Percentiles rank a stretch among this genome's conserved stretches.
Evolutionary conservation across 2,797 vertebrate genomes (phyloP).

Genomic region (Lithobates pipiens): DNA sequence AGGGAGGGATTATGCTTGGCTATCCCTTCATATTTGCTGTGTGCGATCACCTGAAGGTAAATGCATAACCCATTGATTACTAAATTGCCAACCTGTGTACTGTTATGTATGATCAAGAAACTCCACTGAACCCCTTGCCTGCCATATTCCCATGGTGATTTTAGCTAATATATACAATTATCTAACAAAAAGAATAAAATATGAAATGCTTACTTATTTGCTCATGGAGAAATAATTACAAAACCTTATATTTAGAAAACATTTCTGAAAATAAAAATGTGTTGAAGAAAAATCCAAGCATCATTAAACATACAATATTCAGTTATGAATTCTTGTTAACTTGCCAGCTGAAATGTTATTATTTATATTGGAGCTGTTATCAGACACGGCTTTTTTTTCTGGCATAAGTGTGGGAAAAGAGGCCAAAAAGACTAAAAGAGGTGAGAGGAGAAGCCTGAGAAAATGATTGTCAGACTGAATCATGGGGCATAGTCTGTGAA

Average conservation of each 20-base stretch:
- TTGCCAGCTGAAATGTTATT: slow-evolving; percentile 2
- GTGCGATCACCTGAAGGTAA: no score
- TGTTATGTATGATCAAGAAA: no score
- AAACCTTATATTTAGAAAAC: neutral
- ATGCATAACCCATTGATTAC: no score
- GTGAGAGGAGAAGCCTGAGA: slow-evolving; percentile 18
- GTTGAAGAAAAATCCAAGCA: neutral
- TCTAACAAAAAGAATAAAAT: no score
- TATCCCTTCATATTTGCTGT: no score
- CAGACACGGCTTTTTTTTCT: slow-evolving; percentile 24
- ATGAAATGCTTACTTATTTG: neutral
- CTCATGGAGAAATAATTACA: neutral
- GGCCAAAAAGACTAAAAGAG: neutral
- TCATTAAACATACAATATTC: slow-evolving; percentile 14
- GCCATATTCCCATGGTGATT: neutral
- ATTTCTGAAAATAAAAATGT: neutral
- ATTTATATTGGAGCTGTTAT: slow-evolving; percentile 35
- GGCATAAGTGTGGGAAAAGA: slow-evolving; percentile 19
- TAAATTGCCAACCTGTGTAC: no score
- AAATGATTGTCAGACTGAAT: neutral
- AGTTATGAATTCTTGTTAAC: neutral
- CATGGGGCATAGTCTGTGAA: neutral
- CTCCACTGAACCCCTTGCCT: neutral
- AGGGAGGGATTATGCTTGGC: no score
- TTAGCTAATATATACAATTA: no score